A percentile compares a stretch with the other conserved stretches of the same genome.
Conservation (phyloP, 2,888 invertebrate genomes). For the Allolobophora icterica region DNA sequence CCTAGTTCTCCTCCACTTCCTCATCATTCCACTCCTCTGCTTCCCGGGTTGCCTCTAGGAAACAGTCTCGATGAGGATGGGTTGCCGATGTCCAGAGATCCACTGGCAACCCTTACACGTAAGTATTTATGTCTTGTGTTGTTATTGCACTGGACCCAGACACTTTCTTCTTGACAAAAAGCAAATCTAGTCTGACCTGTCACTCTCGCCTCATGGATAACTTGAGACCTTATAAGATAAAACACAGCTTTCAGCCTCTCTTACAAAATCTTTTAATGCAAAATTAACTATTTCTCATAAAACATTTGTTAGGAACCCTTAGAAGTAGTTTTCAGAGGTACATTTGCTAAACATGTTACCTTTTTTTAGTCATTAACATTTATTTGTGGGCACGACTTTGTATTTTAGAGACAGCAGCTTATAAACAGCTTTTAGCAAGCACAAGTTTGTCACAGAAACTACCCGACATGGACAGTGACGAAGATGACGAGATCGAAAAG, state of each 20-base stretch:
- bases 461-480: conserved; percentile 3
- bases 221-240: no score
- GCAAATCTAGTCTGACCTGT: no score
- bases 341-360: not conserved
- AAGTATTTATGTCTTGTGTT: not conserved
- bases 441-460: conserved; percentile 27
- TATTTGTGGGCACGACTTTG: not conserved
- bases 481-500: conserved; percentile 41
- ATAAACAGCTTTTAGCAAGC: conserved; percentile 39
- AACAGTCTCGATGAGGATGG: conserved; percentile 9
- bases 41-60: not conserved
- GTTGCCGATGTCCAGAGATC: not conserved
- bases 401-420: conserved; percentile 43
- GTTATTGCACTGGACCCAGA: no score
- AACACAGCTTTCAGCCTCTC: no score
- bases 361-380: not conserved
- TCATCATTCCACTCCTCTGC: not conserved
- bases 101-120: conserved; percentile 22
- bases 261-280: not conserved
- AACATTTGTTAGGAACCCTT: not conserved
- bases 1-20: not conserved
- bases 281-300: not conserved
- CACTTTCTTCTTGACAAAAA: no score
- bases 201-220: no score
- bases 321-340: not conserved